phyloP scores from a whole-genome alignment of 2,797 vertebrate genomes.

The Salarias fasciatus region DNA sequence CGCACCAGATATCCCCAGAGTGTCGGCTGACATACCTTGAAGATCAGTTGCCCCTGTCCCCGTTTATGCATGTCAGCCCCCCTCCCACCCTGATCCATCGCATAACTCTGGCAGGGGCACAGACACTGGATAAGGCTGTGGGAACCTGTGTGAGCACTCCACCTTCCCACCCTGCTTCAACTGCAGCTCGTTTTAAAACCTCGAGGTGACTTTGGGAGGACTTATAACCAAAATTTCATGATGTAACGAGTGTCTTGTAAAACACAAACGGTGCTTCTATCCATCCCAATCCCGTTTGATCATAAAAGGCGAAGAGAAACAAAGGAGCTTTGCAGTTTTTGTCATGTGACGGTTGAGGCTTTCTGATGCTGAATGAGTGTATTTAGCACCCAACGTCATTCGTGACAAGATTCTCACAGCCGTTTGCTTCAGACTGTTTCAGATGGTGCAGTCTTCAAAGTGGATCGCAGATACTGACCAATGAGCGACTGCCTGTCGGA shows the following conservation, averaged over 20 bases:
- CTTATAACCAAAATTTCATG: too few species aligned
- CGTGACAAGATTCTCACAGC: background rate
- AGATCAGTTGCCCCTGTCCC: constrained; percentile 73
- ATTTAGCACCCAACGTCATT: background rate
- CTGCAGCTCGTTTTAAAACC: constrained; percentile 1
- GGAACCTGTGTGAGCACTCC: constrained; percentile 62
- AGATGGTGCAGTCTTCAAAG: too few species aligned
- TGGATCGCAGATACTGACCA: constrained; percentile 2
- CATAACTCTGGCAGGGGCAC: constrained; percentile 75
- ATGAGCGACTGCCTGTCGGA: too few species aligned
- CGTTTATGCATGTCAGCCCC: constrained; percentile 67
- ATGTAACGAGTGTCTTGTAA: too few species aligned
- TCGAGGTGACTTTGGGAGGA: too few species aligned
- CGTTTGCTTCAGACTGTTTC: too few species aligned
- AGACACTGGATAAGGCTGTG: constrained; percentile 80
- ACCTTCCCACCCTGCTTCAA: constrained; percentile 41
- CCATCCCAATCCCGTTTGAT: background rate
- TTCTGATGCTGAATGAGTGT: constrained; percentile 1
- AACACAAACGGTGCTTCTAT: background rate
- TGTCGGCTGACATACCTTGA: constrained; percentile 71
- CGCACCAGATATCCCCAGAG: constrained; percentile 61
- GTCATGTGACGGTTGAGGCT: constrained; percentile 9
- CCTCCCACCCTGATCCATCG: constrained; percentile 57
- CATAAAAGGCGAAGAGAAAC: constrained; percentile 7
- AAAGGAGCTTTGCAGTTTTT: constrained; percentile 10